Percentiles rank a stretch among this genome's conserved stretches.
Conservation (phyloP, 2,797 vertebrate genomes). For the Arremon aurantiirostris region DNA sequence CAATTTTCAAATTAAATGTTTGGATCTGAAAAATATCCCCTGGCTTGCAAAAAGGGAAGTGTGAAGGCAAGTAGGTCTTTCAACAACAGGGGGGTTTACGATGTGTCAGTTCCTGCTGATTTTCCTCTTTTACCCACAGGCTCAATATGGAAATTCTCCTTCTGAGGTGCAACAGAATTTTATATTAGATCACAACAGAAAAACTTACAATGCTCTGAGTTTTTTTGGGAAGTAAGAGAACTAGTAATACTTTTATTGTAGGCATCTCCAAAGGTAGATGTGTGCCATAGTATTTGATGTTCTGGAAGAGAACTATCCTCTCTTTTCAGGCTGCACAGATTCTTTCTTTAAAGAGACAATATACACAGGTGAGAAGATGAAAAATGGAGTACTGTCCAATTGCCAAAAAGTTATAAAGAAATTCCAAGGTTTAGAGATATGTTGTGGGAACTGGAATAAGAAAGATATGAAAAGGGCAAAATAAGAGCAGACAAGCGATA, state of each 20-base stretch:
- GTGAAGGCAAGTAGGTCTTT: background rate
- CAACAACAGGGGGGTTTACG: accelerated
- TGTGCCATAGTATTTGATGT: background rate
- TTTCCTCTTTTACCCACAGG: background rate
- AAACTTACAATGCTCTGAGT: background rate
- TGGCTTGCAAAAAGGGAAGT: background rate
- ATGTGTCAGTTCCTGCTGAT: background rate
- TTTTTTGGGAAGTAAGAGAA: background rate
- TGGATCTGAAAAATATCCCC: background rate
- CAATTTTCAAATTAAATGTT: background rate
- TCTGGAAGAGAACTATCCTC: background rate
- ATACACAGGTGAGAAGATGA: background rate
- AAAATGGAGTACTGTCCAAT: background rate
- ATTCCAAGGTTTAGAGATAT: background rate
- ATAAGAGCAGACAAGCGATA: background rate
- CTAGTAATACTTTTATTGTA: background rate
- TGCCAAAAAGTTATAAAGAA: background rate
- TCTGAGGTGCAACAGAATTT: background rate
- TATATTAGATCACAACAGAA: background rate
- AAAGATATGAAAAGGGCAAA: background rate
- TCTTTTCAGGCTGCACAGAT: background rate
- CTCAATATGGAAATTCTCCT: background rate
- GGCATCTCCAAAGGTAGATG: background rate
- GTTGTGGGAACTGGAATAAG: background rate
- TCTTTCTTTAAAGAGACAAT: background rate